A percentile compares a stretch with the other conserved stretches of the same genome.
Conservation (phyloP, 2,888 invertebrate species). For the Drepana falcataria region DNA sequence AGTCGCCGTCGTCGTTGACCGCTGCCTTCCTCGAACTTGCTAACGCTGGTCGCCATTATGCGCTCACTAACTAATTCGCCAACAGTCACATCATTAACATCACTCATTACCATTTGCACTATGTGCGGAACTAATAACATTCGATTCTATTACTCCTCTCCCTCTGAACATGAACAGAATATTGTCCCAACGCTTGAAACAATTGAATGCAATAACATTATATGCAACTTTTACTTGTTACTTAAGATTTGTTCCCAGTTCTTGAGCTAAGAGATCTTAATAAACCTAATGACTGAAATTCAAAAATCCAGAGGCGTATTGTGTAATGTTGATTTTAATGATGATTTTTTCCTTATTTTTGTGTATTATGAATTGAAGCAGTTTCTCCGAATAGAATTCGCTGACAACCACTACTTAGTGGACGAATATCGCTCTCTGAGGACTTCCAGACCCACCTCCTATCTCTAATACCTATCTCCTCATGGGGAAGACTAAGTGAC, state of each 20-base stretch:
- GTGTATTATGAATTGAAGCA: not conserved
- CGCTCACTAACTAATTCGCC: slow-evolving; percentile 36
- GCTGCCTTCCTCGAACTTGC: slow-evolving; percentile 68
- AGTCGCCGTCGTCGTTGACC: slow-evolving; percentile 40
- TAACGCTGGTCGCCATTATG: slow-evolving; percentile 51
- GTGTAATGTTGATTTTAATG: too few species aligned
- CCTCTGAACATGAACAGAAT: not conserved
- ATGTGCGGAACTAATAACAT: not conserved
- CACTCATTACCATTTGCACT: slow-evolving; percentile 20
- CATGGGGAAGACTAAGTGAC: too few species aligned
- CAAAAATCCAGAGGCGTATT: too few species aligned
- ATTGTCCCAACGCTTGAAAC: not conserved
- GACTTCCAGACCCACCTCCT: too few species aligned
- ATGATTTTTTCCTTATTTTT: too few species aligned
- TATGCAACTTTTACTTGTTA: not conserved
- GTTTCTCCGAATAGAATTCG: not conserved
- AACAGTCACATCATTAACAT: slow-evolving; percentile 14
- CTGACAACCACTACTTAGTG: too few species aligned
- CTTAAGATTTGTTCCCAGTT: not conserved
- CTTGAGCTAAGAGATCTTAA: too few species aligned
- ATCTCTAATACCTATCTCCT: too few species aligned
- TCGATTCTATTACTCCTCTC: not conserved
- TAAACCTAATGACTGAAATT: too few species aligned
- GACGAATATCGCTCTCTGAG: too few species aligned
- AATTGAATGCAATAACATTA: not conserved